These are phyloP conservation scores for Macrocentrus cingulum DNA, from an alignment of 1,140 invertebrate species.

Conservation along the genomic window DNA sequence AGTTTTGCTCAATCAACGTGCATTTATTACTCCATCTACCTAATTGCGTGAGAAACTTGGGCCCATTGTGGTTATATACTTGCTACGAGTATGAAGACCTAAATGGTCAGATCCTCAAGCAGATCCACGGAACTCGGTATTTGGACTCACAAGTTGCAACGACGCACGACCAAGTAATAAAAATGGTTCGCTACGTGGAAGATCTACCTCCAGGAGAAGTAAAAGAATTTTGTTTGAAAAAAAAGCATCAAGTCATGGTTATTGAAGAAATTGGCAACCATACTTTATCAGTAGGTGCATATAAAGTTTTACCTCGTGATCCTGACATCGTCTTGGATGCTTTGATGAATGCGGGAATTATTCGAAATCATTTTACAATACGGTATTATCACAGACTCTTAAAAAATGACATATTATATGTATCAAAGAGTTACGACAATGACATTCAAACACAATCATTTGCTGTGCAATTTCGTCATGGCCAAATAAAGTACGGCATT, in stretches of 20 bases:
- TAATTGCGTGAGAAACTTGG: background rate
- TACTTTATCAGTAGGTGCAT: background rate
- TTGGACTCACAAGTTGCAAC: background rate
- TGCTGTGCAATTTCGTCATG: no score
- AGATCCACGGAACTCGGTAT: background rate
- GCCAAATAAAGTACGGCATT: no score
- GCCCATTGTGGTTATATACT: background rate
- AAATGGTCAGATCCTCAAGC: conserved; percentile 5
- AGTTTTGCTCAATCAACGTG: background rate
- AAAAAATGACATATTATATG: background rate
- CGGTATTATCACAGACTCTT: background rate
- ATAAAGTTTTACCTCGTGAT: background rate
- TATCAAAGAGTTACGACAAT: background rate
- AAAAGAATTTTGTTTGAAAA: conserved; percentile 4
- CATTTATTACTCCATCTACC: conserved; percentile 6
- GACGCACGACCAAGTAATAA: background rate
- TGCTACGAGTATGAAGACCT: conserved; percentile 14
- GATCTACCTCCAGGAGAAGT: background rate
- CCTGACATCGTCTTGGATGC: no score
- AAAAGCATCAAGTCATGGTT: conserved; percentile 12
- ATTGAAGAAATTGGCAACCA: background rate
- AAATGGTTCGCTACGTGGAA: background rate
- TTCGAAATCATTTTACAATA: no score
- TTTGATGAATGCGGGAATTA: no score
- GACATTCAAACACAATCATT: no score